Percentiles rank a stretch among this genome's conserved stretches.
These are phyloP conservation scores for Channa maculata DNA, from an alignment of 2,113 vertebrate species.

Conservation along the genomic window DNA sequence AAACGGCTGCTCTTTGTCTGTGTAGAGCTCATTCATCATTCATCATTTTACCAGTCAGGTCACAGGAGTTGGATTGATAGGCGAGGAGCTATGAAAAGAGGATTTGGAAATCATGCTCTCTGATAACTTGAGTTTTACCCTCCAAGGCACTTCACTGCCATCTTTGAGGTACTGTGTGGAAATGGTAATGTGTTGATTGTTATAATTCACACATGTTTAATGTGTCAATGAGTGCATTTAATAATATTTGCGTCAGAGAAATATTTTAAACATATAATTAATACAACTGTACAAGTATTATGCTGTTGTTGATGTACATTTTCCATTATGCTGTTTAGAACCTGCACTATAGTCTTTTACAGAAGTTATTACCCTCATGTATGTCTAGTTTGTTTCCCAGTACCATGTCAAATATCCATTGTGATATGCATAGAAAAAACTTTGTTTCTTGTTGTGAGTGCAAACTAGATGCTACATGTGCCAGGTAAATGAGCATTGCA, in stretches of 20 bases:
- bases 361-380: too few relatives aligned
- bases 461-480: background rate
- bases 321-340: too few relatives aligned
- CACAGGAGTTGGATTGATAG: slow-evolving; percentile 4
- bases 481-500: background rate
- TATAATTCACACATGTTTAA: background rate
- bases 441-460: background rate
- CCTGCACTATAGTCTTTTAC: too few relatives aligned
- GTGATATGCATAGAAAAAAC: background rate
- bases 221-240: too few relatives aligned
- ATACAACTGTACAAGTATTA: too few relatives aligned
- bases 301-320: too few relatives aligned
- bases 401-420: background rate
- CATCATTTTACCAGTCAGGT: slow-evolving; percentile 23
- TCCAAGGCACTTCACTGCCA: background rate
- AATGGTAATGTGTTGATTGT: background rate
- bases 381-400: slow-evolving; percentile 34
- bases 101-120: background rate
- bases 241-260: too few relatives aligned
- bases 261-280: too few relatives aligned
- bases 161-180: slow-evolving; percentile 7
- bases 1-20: slow-evolving; percentile 8
- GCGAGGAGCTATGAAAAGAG: background rate
- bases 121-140: too few relatives aligned
- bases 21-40: slow-evolving; percentile 22